phyloP scores from a whole-genome alignment of 2,888 invertebrate species.

The Drosophila subsilvestris region DNA sequence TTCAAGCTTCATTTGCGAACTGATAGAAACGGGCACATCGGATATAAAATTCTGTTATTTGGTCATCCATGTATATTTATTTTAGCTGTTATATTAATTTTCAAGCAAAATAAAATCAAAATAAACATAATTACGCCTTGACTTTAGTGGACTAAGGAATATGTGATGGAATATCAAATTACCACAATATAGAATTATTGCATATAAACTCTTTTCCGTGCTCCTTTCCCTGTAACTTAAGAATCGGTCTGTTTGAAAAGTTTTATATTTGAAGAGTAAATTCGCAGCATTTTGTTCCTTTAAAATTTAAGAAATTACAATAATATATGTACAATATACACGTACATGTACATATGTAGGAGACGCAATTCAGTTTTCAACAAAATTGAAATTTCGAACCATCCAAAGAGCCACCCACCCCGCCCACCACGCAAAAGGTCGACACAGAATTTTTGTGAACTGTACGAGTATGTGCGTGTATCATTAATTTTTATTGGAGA shows the following conservation, averaged over 20 bases:
- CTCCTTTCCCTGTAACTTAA: not conserved
- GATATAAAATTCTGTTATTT: no score
- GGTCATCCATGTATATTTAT: no score
- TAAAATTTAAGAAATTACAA: not conserved
- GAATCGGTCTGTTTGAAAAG: not conserved
- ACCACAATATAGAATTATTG: no score
- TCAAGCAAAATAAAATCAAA: not conserved
- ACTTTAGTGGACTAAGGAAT: not conserved
- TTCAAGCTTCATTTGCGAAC: not conserved
- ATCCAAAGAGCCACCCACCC: not conserved
- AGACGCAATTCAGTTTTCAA: constrained; percentile 47
- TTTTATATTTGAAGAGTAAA: not conserved
- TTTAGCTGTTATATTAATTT: no score
- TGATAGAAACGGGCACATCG: no score
- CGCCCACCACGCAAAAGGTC: constrained; percentile 16
- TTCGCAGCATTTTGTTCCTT: not conserved
- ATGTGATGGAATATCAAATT: no score
- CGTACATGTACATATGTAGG: constrained; percentile 1
- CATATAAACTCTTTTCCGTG: not conserved
- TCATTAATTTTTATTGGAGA: constrained; percentile 82
- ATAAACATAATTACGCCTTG: not conserved
- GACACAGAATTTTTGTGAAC: constrained; percentile 60
- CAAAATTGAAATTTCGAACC: constrained; percentile 63
- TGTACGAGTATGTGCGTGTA: constrained; percentile 66
- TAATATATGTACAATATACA: not conserved